These are phyloP conservation scores for Ectemnius cavifrons DNA, from an alignment of 2,888 invertebrate genomes.

Conservation along the genomic window DNA sequence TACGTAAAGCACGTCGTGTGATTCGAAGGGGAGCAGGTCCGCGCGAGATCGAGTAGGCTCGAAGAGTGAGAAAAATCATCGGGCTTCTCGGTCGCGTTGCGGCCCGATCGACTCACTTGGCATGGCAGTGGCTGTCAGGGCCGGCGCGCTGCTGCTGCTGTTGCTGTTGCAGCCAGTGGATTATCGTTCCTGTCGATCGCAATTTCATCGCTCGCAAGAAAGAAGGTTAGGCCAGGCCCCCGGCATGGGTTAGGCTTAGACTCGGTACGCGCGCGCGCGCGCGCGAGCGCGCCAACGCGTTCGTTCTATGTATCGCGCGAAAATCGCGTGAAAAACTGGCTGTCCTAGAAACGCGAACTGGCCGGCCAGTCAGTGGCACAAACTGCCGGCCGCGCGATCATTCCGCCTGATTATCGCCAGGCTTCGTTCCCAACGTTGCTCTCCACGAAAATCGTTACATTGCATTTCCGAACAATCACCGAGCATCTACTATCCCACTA, in stretches of 20 bases:
- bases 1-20: conserved; percentile 51
- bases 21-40: conserved; percentile 51
- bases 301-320: conserved; percentile 60
- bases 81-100: conserved; percentile 17
- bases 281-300: neutral
- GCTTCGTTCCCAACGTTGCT: neutral
- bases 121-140: conserved; percentile 22
- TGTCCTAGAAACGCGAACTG: conserved; percentile 71
- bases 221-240: conserved; percentile 66
- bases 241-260: conserved; percentile 44
- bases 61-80: conserved; percentile 41
- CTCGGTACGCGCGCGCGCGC: conserved; percentile 11
- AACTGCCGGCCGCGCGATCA: conserved; percentile 56
- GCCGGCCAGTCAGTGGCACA: conserved; percentile 70
- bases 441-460: neutral
- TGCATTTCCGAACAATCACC: no score
- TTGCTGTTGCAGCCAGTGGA: conserved; percentile 50
- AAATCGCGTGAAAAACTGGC: conserved; percentile 74
- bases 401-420: conserved; percentile 32
- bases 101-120: conserved; percentile 14
- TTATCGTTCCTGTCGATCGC: conserved; percentile 52
- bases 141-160: conserved; percentile 16
- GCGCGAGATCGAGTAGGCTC: conserved; percentile 20
- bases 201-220: conserved; percentile 61
- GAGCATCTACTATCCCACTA: no score